These are phyloP conservation scores for Helostoma temminkii DNA, from an alignment of 2,797 vertebrate species.

Conservation along the genomic window DNA sequence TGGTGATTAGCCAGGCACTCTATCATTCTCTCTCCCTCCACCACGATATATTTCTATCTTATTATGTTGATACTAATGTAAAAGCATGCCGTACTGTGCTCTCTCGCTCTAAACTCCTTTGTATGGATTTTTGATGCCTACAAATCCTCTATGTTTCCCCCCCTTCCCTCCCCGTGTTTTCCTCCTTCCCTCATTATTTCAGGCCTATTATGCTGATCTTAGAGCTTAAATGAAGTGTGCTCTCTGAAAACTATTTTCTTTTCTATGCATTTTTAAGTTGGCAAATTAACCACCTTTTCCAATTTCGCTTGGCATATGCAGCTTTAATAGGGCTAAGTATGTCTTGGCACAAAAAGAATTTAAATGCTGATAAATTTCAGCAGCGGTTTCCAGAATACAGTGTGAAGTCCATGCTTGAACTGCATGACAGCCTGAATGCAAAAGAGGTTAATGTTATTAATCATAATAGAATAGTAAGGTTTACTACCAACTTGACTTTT, in stretches of 20 bases:
- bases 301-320: constrained; percentile 25
- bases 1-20: constrained; percentile 71
- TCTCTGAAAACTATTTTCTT: constrained; percentile 20
- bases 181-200: constrained; percentile 35
- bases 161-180: constrained; percentile 1
- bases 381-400: constrained; percentile 10
- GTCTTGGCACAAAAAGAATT: constrained; percentile 26
- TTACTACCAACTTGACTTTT: constrained; percentile 15
- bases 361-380: constrained; percentile 39
- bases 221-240: constrained; percentile 53
- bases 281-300: constrained; percentile 34
- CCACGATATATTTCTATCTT: constrained; percentile 50
- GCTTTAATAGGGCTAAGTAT: constrained; percentile 24
- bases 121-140: constrained; percentile 48
- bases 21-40: constrained; percentile 48
- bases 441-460: constrained; percentile 26
- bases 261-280: constrained; percentile 32
- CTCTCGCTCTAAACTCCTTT: constrained; percentile 46
- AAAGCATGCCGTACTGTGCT: constrained; percentile 18
- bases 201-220: constrained; percentile 45
- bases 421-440: constrained; percentile 6
- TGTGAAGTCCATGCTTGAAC: background rate
- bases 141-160: constrained; percentile 47
- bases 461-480: constrained; percentile 10
- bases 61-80: constrained; percentile 57